These are phyloP conservation scores for Liopterus haemorrhoidalis DNA, from an alignment of 2,888 invertebrate genomes.

Conservation along the genomic window DNA sequence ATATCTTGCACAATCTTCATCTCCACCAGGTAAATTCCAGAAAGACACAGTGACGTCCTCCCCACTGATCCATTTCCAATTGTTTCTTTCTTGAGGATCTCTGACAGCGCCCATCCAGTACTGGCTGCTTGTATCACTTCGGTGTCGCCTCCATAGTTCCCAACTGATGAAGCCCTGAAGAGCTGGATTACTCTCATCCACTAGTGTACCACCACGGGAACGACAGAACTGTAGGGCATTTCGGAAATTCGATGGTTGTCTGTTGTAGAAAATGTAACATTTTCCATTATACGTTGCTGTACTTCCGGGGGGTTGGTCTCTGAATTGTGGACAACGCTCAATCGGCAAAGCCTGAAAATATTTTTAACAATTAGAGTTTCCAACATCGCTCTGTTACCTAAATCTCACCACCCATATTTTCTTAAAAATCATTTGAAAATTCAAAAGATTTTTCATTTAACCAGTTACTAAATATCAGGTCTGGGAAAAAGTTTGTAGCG, in stretches of 20 bases:
- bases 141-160: slow-evolving; percentile 87
- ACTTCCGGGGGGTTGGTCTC: slow-evolving; percentile 88
- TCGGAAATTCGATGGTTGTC: slow-evolving; percentile 73
- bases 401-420: no score
- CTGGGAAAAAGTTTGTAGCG: no score
- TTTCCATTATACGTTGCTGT: slow-evolving; percentile 92
- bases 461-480: no score
- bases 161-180: slow-evolving; percentile 91
- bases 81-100: slow-evolving; percentile 68
- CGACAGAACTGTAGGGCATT: slow-evolving; percentile 77
- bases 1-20: slow-evolving; percentile 80
- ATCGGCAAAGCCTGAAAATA: slow-evolving; percentile 80
- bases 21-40: slow-evolving; percentile 82
- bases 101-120: slow-evolving; percentile 92
- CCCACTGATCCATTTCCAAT: slow-evolving; percentile 88
- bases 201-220: slow-evolving; percentile 66
- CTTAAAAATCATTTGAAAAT: no score
- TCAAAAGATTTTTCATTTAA: no score
- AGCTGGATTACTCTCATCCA: slow-evolving; percentile 89
- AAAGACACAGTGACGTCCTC: slow-evolving; percentile 85
- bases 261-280: slow-evolving; percentile 89
- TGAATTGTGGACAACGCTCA: slow-evolving; percentile 85
- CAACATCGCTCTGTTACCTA: no score
- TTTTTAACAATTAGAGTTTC: no score
- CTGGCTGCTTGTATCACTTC: slow-evolving; percentile 85